Evolutionary conservation across 2,113 vertebrate genomes (phyloP).

Genomic region (Chloroceryle aenea): DNA sequence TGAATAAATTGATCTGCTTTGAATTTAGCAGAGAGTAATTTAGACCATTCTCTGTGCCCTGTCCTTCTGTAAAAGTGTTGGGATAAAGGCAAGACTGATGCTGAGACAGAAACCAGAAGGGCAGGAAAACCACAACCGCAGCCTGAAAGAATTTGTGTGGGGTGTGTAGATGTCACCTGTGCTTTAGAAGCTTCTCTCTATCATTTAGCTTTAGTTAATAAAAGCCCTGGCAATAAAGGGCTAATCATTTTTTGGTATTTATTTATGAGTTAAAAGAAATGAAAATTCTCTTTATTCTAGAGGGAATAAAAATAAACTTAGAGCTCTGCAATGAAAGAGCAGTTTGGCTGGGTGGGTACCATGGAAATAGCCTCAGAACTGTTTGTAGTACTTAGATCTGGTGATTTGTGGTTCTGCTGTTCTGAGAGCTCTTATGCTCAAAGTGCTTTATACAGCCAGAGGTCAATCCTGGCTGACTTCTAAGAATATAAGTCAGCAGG

Average conservation of each 20-base stretch:
- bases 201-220: not conserved
- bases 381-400: not conserved
- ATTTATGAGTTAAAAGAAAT: not conserved
- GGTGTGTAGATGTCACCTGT: not conserved
- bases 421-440: not conserved
- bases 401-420: conserved; percentile 28
- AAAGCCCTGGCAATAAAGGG: not conserved
- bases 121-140: not conserved
- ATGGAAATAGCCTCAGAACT: not conserved
- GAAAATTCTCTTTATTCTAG: not conserved
- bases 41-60: not conserved
- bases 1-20: not conserved
- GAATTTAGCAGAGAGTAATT: not conserved
- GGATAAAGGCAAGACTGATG: not conserved
- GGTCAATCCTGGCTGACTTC: conserved; percentile 20
- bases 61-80: not conserved
- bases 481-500: not conserved
- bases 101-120: not conserved
- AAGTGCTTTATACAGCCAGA: conserved; percentile 19
- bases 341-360: not conserved
- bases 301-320: not conserved
- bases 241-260: not conserved
- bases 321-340: not conserved
- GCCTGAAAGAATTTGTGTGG: not conserved
- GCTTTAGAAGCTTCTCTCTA: not conserved